Evolutionary conservation across 2,113 vertebrate species (phyloP), one percentile per base, ranked within the genome.

Genomic region (Isurus oxyrinchus): DNA sequence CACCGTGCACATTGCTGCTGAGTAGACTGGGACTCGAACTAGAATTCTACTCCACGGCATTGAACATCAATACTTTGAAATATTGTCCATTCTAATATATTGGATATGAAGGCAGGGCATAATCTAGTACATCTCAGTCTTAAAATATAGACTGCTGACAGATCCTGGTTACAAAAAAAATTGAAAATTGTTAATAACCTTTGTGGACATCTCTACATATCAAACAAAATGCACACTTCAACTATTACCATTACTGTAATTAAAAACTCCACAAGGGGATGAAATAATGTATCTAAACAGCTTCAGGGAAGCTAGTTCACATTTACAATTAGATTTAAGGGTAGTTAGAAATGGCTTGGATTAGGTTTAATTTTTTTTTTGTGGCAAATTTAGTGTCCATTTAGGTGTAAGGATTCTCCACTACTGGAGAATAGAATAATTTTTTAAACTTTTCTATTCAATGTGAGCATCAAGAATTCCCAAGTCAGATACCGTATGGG

Each of bases 261-360:
- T 94, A 94, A 94, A 91, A 94, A 44, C n/a, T 63, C 59, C 14
- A 94, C 35, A 94, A 63, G n/a, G 61, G 40, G 14, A 94, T 63
- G 57, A 63, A 94, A 94, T 63, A 63, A 94, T 66, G 57, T 10
- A 63, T 94, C n/a, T 5, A 94, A 61, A 66, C 59, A 93, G 57
- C 40, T 63, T 94, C 7, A 40, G 57, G 35, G n/a, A n/a, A 35
- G 14, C 1, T 23, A 94, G 59, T 66, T 63, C 35, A 63, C 16
- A 40, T 3, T 21, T 63, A 13, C 21, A 94, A 94, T 16, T 40
- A 23, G 19, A 23, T 63, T 63, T 19, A 94, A 61, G 21, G 57
- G n/a, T n/a, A 93, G 53, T 31, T 14, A 91, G 88, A 88, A 88
- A 88, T 10, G 49, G 7, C 31, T 61, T 93, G 35, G 16, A 59